Evolutionary conservation across 2,888 invertebrate species (phyloP).

Genomic region (Lasioglossum malachurum): DNA sequence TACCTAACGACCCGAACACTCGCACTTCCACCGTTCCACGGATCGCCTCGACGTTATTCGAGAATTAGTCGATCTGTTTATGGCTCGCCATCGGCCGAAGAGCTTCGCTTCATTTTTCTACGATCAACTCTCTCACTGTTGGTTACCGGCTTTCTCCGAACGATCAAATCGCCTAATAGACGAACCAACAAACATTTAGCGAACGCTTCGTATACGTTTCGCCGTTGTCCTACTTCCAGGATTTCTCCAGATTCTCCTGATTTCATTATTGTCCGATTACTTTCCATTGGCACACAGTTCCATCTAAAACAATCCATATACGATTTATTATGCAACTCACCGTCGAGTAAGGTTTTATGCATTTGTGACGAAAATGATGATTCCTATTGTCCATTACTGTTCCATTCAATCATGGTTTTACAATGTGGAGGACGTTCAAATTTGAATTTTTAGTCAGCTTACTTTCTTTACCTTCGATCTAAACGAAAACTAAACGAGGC

Average conservation of each 20-base stretch:
- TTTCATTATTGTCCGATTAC: not conserved
- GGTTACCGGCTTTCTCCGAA: not conserved
- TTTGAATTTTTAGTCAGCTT: not conserved
- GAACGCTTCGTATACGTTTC: not conserved
- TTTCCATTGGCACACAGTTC: too few relatives aligned
- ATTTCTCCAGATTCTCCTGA: not conserved
- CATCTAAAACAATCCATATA: too few relatives aligned
- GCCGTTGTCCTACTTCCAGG: not conserved
- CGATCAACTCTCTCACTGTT: too few relatives aligned
- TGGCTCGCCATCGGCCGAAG: not conserved
- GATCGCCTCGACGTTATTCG: constrained; percentile 60
- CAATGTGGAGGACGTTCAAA: not conserved
- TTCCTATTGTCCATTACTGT: too few relatives aligned
- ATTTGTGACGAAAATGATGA: too few relatives aligned
- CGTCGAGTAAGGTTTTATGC: too few relatives aligned
- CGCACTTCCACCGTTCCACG: constrained; percentile 57
- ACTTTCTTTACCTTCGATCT: not conserved
- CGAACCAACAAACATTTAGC: not conserved
- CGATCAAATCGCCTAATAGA: not conserved
- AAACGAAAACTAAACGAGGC: not conserved
- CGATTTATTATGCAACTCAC: too few relatives aligned
- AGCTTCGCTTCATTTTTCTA: not conserved
- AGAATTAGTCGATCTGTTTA: constrained; percentile 31
- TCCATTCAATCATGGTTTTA: too few relatives aligned
- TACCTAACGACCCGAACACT: constrained; percentile 74